Conservation (phyloP, 2,797 vertebrate genomes). For the Knipowitschia caucasica region DNA sequence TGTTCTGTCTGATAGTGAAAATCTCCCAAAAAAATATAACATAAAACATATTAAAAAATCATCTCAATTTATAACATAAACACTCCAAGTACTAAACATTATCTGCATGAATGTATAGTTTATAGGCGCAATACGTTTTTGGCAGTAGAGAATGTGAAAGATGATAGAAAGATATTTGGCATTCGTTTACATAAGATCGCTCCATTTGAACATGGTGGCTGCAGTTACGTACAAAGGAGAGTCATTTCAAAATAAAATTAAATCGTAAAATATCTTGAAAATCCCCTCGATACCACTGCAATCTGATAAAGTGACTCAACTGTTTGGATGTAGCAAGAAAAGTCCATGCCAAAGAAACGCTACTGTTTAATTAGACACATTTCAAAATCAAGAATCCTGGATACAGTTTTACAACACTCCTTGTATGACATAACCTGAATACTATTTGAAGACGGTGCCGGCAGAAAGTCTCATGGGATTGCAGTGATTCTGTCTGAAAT, state of each 20-base stretch:
- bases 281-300: not conserved
- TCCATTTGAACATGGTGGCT: constrained; percentile 28
- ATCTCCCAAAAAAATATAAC: no score
- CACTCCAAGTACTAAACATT: constrained; percentile 8
- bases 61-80: no score
- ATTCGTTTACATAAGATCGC: constrained; percentile 26
- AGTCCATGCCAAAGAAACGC: no score
- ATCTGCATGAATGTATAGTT: not conserved
- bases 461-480: constrained; percentile 9
- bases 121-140: not conserved
- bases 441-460: not conserved
- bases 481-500: constrained; percentile 23
- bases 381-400: no score
- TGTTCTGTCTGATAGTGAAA: no score
- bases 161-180: constrained; percentile 23
- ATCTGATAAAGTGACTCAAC: not conserved
- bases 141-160: constrained; percentile 9
- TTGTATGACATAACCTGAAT: not conserved
- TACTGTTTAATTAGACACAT: no score
- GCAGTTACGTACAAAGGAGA: constrained; percentile 34
- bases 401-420: not conserved
- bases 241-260: constrained; percentile 47
- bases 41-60: no score
- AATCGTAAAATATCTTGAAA: constrained; percentile 20
- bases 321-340: not conserved